Evolutionary conservation across 2,888 invertebrate genomes (phyloP).

Genomic region (Campoplex capitator): DNA sequence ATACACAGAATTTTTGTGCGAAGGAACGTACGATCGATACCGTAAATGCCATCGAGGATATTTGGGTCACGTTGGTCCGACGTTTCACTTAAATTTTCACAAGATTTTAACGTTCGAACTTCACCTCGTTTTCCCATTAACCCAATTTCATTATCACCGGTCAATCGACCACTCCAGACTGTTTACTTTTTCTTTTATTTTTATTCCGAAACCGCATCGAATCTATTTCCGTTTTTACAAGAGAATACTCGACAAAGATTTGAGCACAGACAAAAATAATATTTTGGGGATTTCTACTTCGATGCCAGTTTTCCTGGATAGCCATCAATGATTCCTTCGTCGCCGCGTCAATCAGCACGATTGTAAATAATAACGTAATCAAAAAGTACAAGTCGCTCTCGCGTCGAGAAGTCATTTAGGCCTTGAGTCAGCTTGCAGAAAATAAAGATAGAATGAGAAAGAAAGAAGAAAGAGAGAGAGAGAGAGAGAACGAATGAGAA

Average conservation of each 20-base stretch:
- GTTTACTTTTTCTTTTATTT: not conserved
- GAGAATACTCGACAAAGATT: not conserved
- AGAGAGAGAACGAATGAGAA: constrained; percentile 48
- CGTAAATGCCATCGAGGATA: constrained; percentile 49
- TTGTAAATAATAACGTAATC: constrained; percentile 18
- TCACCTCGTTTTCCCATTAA: constrained; percentile 7
- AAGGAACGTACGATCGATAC: constrained; percentile 50
- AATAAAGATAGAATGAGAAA: constrained; percentile 59
- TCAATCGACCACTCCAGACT: not conserved
- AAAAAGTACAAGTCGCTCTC: constrained; percentile 36
- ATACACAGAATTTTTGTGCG: not conserved
- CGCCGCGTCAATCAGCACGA: not conserved
- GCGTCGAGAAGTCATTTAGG: constrained; percentile 65
- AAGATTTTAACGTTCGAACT: not conserved
- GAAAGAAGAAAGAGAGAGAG: constrained; percentile 55
- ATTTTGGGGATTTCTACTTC: no score
- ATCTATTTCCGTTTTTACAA: not conserved
- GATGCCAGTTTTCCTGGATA: not conserved
- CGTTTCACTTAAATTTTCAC: constrained; percentile 40
- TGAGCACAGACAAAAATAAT: not conserved
- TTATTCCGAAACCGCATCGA: not conserved
- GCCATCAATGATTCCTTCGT: not conserved
- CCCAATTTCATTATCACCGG: not conserved
- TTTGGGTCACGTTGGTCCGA: constrained; percentile 35
- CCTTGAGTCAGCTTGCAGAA: constrained; percentile 60